A percentile compares a stretch with the other conserved stretches of the same genome.
These are phyloP conservation scores for Pagrus major DNA, from an alignment of 2,113 vertebrate species.

Conservation along the genomic window DNA sequence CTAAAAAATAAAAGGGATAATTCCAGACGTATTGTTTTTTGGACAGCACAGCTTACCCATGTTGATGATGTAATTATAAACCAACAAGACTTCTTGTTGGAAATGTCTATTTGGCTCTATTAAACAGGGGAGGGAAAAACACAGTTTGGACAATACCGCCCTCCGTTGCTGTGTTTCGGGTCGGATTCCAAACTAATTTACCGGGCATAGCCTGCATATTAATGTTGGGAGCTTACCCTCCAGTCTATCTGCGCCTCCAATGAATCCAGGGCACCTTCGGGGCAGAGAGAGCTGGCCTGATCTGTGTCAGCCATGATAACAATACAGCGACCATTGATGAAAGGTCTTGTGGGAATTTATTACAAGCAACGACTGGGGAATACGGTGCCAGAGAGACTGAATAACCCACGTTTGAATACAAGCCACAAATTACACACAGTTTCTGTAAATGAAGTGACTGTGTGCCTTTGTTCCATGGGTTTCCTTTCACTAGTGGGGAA, in stretches of 20 bases:
- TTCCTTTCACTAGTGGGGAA: conserved; percentile 88
- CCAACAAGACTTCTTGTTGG: conserved; percentile 17
- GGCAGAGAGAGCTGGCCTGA: conserved; percentile 64
- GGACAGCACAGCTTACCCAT: not conserved
- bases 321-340: conserved; percentile 75
- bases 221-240: conserved; percentile 63
- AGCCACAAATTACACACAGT: conserved; percentile 93
- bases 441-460: conserved; percentile 90
- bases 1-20: not conserved
- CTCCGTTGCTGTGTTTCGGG: conserved; percentile 20
- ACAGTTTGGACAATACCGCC: conserved; percentile 33
- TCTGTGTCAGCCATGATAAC: conserved; percentile 75
- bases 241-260: conserved; percentile 50
- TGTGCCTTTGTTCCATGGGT: conserved; percentile 89
- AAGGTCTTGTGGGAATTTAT: conserved; percentile 79
- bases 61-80: conserved; percentile 42
- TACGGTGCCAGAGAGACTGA: conserved; percentile 77
- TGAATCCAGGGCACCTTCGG: conserved; percentile 75
- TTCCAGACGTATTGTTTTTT: conserved; percentile 6
- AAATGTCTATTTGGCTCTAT: conserved; percentile 37
- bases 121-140: conserved; percentile 28
- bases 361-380: conserved; percentile 74
- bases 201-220: conserved; percentile 66
- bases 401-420: conserved; percentile 87
- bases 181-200: conserved; percentile 65